Evolutionary conservation across 2,797 vertebrate genomes (phyloP), one percentile per base, ranked within the genome.

Genomic region (Holocentrus rufus): DNA sequence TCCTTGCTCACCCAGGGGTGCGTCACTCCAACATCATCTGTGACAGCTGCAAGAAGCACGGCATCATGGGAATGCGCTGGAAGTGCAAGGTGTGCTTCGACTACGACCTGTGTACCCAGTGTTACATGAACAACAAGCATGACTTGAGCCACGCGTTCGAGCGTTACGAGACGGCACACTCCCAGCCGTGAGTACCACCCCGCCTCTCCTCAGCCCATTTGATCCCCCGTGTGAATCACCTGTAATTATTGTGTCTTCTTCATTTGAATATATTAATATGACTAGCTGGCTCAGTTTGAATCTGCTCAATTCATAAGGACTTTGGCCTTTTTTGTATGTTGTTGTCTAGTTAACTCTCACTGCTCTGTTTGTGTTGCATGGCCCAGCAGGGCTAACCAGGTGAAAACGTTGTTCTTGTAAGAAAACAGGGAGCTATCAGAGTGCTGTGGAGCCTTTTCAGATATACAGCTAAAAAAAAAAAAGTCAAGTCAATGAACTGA

Each of bases 21-120:
- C 97, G 98, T 27, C 98, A 99, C 87, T 98, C 97, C 69, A 99
- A 99, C 90, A 99, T 99, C 85, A 98, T 99, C 90, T 99, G 98
- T 4, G 98, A 99, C 92, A 97, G 96, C 86, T 99, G 98, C 87
- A 98, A 97, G 94, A 99, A 97, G 89, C 97, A 98, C 0, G 98
- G 98, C 0, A 96, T 99, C 59, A 96, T 97, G 42, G 98, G 98
- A 65, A 98, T 99, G 98, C 94, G 98, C 60, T 99, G 98, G 98
- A 99, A 99, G 77, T 99, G 98, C 92, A 97, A 96, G 17, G 94
- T 97, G 82, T 99, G 98, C 91, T 97, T 97, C 0, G 98, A 99
- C 90, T 99, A 98, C 0, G 98, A 99, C 93, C 89, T 99, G 90
- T 99, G 98, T 89, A 97, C 97, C 0, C 98, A 99, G 86, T 99